Base-by-base conservation (phyloP, 2,797 vertebrate species). In the Mastacembelus armatus region DNA sequence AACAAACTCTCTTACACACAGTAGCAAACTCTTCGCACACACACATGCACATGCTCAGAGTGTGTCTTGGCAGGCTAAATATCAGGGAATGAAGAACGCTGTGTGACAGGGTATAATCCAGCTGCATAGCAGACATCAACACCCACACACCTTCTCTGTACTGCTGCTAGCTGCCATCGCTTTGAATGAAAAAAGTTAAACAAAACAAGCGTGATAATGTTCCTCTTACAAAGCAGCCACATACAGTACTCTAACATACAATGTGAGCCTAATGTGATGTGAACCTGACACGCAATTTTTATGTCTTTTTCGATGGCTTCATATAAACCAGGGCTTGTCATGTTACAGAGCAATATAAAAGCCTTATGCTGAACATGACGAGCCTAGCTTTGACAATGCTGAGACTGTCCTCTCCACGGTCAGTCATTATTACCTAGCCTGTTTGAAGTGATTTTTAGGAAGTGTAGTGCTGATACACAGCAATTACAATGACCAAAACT, bases 41-140 rank as follows among this genome's bases (percentile, higher is more conserved):
- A 67, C 55, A 64, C 44, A 56, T 56, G 77, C 58, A 45, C 40
- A 62, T 55, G 58, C 42, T 64, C 47, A 8, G 24, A 19, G 47
- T 67, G 22, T 26, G 56, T 78, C 63, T 78, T 89, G 89, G 74
- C 81, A 86, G 74, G 78, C 74, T 89, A 80, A 90, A 85, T 89
- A 87, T 87, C 78, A 84, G 86, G 85, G 73, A 71, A 72, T 74
- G 73, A 80, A 72, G 71, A 80, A 60, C 22, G 11, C 22, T 29
- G 35, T 67, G 76, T 73, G 82, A 59, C 85, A 91, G 86, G 88
- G 55, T 90, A 71, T 91, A 89, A 89, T 88, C 74, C 73, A 81
- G 70, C 69, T 44, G 65, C 77, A 78, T 21, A 49, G 56, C 71
- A 81, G 50, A 78, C 58, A 32, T 73, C 54, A 70, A 60, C 80